Conservation (phyloP, 2,113 vertebrate species). For the Mirza zaza region DNA sequence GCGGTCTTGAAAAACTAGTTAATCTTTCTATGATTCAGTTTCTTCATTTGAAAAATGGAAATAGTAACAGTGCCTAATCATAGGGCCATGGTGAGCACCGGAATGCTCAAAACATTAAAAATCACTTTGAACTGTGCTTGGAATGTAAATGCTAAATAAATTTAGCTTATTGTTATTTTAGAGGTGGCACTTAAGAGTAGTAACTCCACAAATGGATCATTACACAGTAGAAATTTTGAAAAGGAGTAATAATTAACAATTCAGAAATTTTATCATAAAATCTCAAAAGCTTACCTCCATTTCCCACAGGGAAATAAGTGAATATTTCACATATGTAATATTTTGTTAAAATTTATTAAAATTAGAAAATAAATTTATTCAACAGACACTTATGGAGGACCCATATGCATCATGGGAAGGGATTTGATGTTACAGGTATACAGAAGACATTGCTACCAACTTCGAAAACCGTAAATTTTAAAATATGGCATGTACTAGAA, state of each 20-base stretch:
- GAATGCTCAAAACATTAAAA: not conserved
- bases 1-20: not conserved
- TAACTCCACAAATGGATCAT: not conserved
- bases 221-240: slow-evolving; percentile 32
- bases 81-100: not conserved
- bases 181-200: not conserved
- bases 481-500: not conserved
- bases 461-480: not conserved
- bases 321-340: not conserved
- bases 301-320: not conserved
- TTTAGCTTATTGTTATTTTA: not conserved
- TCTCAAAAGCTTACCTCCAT: not conserved
- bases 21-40: not conserved
- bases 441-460: not conserved
- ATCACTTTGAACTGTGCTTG: not conserved
- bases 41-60: slow-evolving; percentile 27
- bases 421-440: not conserved
- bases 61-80: not conserved
- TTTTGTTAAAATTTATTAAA: not conserved
- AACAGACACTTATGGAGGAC: not conserved
- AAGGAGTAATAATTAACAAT: slow-evolving; percentile 24
- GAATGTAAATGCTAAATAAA: not conserved
- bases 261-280: slow-evolving; percentile 28
- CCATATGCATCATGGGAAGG: not conserved
- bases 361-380: not conserved